Percentiles rank a stretch among this genome's conserved stretches.
Conservation (phyloP, 2,888 invertebrate species). For the Eudemis profundana region DNA sequence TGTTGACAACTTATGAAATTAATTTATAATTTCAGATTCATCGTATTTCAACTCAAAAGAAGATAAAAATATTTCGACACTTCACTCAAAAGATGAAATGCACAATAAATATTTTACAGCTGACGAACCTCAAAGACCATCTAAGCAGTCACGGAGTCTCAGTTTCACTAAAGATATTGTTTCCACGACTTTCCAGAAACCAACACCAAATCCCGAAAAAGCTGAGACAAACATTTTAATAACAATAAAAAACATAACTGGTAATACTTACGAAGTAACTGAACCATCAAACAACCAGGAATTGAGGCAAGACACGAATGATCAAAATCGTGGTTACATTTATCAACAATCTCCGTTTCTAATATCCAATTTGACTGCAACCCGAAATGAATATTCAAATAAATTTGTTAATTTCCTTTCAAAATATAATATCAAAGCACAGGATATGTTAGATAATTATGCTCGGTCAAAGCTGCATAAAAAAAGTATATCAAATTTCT, state of each 20-base stretch:
- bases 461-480: conserved; percentile 56
- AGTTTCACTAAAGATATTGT: background rate
- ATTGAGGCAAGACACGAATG: background rate
- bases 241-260: background rate
- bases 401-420: conserved; percentile 51
- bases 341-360: conserved; percentile 7
- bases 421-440: conserved; percentile 67
- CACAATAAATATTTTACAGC: background rate
- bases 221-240: background rate
- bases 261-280: conserved; percentile 10
- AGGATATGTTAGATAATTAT: conserved; percentile 68
- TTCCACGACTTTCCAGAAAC: too few relatives aligned
- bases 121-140: background rate
- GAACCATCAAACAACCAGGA: conserved; percentile 15
- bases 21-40: background rate
- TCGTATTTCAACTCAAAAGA: background rate
- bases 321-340: background rate
- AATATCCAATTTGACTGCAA: background rate
- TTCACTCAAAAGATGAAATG: background rate
- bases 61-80: background rate
- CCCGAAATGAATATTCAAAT: conserved; percentile 16
- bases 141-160: conserved; percentile 5
- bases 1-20: too few relatives aligned
- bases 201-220: background rate
- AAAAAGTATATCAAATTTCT: conserved; percentile 48